Percentiles rank a stretch among this genome's conserved stretches.
phyloP scores from a whole-genome alignment of 2,113 vertebrate species.

The Agelaius tricolor region DNA sequence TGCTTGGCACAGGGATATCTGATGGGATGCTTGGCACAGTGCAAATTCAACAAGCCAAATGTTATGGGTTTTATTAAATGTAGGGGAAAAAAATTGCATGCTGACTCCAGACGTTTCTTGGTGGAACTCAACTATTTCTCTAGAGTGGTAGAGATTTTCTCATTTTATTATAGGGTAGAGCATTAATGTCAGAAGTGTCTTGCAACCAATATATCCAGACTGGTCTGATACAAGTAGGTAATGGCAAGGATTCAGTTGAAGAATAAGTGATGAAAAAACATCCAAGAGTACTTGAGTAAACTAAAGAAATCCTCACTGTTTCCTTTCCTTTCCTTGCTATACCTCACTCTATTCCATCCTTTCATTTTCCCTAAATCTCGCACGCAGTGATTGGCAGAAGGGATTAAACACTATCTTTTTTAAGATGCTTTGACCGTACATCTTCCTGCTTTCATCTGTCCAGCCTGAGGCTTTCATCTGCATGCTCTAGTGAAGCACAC shows the following conservation, averaged over 20 bases:
- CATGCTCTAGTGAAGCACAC: not conserved
- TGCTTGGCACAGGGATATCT: not conserved
- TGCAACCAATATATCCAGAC: not conserved
- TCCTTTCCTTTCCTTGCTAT: not conserved
- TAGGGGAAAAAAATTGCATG: not conserved
- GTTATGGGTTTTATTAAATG: not conserved
- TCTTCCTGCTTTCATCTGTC: not conserved
- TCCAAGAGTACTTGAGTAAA: not conserved
- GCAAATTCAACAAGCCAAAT: not conserved
- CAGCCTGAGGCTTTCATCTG: not conserved
- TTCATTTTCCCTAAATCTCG: not conserved
- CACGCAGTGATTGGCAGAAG: not conserved
- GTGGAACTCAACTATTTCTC: not conserved
- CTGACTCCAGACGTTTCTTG: not conserved
- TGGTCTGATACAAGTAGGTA: not conserved
- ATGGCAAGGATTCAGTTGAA: not conserved
- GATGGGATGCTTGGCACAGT: not conserved
- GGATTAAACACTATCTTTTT: not conserved
- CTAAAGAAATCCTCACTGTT: not conserved
- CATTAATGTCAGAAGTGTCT: not conserved
- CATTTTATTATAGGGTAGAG: not conserved
- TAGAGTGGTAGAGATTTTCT: not conserved
- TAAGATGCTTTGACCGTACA: not conserved
- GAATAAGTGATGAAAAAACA: not conserved
- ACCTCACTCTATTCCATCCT: not conserved